These are phyloP conservation scores for Dastarcus helophoroides DNA, from an alignment of 2,888 invertebrate genomes.

Conservation along the genomic window DNA sequence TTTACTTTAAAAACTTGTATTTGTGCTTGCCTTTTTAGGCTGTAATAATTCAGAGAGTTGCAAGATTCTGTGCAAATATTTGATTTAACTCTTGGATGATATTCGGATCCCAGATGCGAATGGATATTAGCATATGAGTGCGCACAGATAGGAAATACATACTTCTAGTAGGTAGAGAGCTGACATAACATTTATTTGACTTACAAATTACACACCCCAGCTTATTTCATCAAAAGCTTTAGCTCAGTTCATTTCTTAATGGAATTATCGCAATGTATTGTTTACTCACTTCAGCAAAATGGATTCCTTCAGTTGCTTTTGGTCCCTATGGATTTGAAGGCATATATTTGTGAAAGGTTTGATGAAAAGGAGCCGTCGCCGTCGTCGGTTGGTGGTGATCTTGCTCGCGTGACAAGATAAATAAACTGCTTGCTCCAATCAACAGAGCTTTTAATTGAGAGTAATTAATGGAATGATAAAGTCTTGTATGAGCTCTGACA, in stretches of 20 bases:
- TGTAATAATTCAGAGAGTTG: no score
- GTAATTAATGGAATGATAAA: conserved; percentile 32
- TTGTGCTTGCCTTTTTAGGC: no score
- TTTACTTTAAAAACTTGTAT: no score
- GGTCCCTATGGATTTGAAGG: background rate
- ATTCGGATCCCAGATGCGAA: no score
- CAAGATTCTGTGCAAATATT: no score
- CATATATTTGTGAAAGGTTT: background rate
- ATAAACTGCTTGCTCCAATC: conserved; percentile 32
- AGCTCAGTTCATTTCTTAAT: conserved; percentile 37
- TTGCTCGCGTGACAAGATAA: conserved; percentile 19
- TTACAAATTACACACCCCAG: conserved; percentile 32
- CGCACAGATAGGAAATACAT: no score
- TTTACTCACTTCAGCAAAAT: conserved; percentile 26
- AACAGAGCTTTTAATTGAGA: conserved; percentile 32
- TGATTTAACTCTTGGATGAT: no score
- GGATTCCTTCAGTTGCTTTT: conserved; percentile 1
- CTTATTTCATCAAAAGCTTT: conserved; percentile 30
- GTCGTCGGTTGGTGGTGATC: conserved; percentile 1
- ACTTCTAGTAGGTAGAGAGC: no score
- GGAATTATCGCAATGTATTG: conserved; percentile 33
- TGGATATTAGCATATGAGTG: no score
- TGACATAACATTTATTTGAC: conserved; percentile 34
- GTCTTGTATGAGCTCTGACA: no score
- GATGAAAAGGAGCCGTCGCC: background rate